Evolutionary conservation across 2,888 invertebrate species (phyloP), one percentile per base, ranked within the genome.

Genomic region (Plemyria rubiginata): DNA sequence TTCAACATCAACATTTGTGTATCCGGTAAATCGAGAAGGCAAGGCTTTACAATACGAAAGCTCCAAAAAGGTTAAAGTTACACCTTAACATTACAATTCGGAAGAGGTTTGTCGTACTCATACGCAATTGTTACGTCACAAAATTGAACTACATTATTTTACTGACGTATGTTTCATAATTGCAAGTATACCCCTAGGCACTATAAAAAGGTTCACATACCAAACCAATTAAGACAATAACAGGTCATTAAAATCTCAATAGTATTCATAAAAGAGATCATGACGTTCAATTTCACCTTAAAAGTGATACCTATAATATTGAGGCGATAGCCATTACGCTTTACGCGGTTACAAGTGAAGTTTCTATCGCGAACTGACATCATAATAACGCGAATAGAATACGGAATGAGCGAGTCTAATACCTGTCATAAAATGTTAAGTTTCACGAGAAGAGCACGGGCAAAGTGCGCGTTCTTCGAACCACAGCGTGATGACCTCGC

Each of bases 401-500:
- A 87, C 84, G 79, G 81, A 88, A 86, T 83, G 81, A 84, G 79
- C 64, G 50, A 45, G 50, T 62, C 40, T 55, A 59, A 60, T 62
- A 62, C 41, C 53, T 40, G 54, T 76, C 68, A 76, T 81, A 82
- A 83, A 86, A 83, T 80, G 85, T 82, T 80, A 80, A 81, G 82
- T 87, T 87, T 84, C 81, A 86, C 84, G 84, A 86, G 87, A 88
- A 82, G 84, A 86, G 82, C 80, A 82, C 79, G 80, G 81, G 79
- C 78, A 81, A 82, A 82, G 83, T 84, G 79, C 82, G 82, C 86
- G 84, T 80, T 80, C 85, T 84, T 81, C 80, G 79, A 74, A 84
- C 79, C 79, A 79, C 82, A 81, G 86, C 90, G 87, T 86, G 87
- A 79, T 86, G 88, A 81, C 93, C 93, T 93, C 92, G 90, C 93